Conservation (phyloP, 2,797 vertebrate species). For the Sebastes steindachneri region DNA sequence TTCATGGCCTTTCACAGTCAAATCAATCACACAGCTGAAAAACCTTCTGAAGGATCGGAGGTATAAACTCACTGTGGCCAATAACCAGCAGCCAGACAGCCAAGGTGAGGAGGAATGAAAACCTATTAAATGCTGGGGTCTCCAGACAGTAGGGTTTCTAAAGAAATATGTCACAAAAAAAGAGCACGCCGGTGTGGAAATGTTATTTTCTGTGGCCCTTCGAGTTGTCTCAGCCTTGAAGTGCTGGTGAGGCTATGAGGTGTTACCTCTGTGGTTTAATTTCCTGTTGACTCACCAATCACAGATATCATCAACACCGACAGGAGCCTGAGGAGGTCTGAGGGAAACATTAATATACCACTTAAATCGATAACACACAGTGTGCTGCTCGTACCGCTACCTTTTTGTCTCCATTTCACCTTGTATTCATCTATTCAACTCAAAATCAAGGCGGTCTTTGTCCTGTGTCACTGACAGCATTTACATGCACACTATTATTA, state of each 20-base stretch:
- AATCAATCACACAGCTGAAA: slow-evolving; percentile 54
- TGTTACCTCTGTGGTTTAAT: slow-evolving; percentile 55
- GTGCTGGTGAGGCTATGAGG: slow-evolving; percentile 15
- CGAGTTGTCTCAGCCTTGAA: slow-evolving; percentile 20
- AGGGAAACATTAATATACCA: slow-evolving; percentile 50
- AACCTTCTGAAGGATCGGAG: slow-evolving; percentile 21
- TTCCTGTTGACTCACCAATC: slow-evolving; percentile 63
- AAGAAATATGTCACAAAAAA: slow-evolving; percentile 39
- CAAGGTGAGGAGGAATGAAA: slow-evolving; percentile 61
- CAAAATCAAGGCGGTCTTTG: neutral
- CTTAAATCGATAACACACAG: slow-evolving; percentile 29
- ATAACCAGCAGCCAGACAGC: slow-evolving; percentile 42
- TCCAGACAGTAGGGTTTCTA: slow-evolving; percentile 42
- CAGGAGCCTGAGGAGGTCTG: slow-evolving; percentile 26
- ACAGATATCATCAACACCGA: slow-evolving; percentile 46
- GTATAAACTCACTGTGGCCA: slow-evolving; percentile 26
- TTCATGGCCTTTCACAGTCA: slow-evolving; percentile 39
- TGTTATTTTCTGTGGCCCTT: slow-evolving; percentile 37
- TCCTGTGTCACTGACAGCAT: neutral
- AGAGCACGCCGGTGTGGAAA: slow-evolving; percentile 15
- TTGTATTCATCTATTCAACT: neutral
- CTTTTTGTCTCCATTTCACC: neutral
- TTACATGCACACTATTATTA: too few relatives aligned
- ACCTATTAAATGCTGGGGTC: slow-evolving; percentile 35
- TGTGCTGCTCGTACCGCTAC: neutral